phyloP scores from a whole-genome alignment of 2,797 vertebrate species.

The Heterohyrax brucei region DNA sequence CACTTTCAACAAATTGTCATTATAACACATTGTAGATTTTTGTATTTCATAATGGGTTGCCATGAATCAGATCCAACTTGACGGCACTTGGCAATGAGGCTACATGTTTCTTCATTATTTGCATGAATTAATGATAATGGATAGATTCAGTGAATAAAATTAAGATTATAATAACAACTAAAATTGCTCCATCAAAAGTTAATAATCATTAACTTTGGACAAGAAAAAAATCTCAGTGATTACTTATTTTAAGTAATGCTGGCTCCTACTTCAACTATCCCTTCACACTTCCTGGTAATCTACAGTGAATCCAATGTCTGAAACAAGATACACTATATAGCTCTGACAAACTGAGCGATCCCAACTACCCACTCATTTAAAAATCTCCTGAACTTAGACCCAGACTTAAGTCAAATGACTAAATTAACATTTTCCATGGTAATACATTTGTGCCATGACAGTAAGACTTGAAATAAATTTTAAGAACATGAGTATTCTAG shows the following conservation, averaged over 20 bases:
- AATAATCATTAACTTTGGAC: constrained; percentile 14
- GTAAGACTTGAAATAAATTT: not conserved
- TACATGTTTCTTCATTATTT: constrained; percentile 65
- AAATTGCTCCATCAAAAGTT: constrained; percentile 39
- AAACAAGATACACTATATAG: not conserved
- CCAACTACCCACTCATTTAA: not conserved
- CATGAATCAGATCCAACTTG: no score
- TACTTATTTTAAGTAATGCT: not conserved
- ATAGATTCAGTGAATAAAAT: not conserved
- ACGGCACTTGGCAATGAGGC: not conserved
- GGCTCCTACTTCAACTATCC: not conserved
- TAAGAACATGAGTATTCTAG: not conserved
- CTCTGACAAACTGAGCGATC: not conserved
- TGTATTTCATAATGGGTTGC: constrained; percentile 32
- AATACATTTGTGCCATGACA: not conserved
- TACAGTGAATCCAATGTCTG: not conserved
- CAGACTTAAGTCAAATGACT: not conserved
- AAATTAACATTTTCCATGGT: not conserved
- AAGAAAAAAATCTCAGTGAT: not conserved
- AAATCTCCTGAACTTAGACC: not conserved
- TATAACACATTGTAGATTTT: constrained; percentile 23
- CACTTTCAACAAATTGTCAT: constrained; percentile 66
- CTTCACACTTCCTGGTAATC: not conserved
- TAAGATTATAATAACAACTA: constrained; percentile 24
- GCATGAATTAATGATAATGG: constrained; percentile 65